Evolutionary conservation across 2,797 vertebrate species (phyloP).

Genomic region (Tragelaphus oryx): DNA sequence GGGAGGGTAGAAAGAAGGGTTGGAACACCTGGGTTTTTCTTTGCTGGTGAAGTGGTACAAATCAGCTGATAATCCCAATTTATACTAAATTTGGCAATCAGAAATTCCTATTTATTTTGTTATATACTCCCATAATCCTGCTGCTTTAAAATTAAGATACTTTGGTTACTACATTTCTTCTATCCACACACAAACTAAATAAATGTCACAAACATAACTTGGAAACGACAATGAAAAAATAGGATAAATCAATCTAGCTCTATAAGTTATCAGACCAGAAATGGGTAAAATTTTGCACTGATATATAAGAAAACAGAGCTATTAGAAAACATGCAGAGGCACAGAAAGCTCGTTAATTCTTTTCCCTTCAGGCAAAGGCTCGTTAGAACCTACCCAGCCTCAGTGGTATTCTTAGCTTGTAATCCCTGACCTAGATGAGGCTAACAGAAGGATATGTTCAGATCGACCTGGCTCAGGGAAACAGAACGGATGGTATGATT

Average conservation of each 20-base stretch:
- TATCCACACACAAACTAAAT: slow-evolving; percentile 36
- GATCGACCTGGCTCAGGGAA: neutral
- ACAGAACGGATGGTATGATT: neutral
- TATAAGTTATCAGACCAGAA: neutral
- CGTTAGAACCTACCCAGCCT: neutral
- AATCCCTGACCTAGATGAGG: neutral
- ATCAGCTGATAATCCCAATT: neutral
- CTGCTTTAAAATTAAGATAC: slow-evolving; percentile 29
- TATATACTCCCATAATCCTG: neutral
- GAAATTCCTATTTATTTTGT: slow-evolving; percentile 33
- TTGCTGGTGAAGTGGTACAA: neutral
- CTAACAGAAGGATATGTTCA: neutral
- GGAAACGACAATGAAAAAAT: slow-evolving; percentile 36
- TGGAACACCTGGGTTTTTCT: neutral
- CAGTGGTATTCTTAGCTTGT: neutral
- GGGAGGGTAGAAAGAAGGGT: neutral
- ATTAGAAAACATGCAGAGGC: neutral
- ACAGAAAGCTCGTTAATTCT: neutral
- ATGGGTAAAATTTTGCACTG: neutral
- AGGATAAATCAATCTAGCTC: slow-evolving; percentile 5
- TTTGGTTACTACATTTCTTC: slow-evolving; percentile 27
- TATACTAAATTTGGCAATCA: neutral
- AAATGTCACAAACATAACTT: slow-evolving; percentile 48
- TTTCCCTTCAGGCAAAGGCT: neutral
- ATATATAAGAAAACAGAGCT: slow-evolving; percentile 1